Percentiles rank a stretch among this genome's conserved stretches.
Evolutionary conservation across 2,797 vertebrate species (phyloP).

Genomic region (Liparis tanakae): DNA sequence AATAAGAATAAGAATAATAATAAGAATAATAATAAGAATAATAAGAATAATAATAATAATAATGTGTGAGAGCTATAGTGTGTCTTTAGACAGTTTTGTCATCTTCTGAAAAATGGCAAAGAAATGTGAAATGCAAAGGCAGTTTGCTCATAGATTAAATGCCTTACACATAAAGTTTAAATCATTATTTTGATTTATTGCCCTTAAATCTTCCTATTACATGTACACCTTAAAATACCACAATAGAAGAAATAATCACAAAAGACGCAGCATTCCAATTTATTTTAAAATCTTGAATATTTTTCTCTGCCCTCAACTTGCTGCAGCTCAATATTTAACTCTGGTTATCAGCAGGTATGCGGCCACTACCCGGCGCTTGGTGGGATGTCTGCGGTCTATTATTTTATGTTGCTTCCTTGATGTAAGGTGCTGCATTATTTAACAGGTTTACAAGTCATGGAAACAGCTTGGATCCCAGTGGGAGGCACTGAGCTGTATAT

Average conservation of each 20-base stretch:
- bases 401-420: constrained; percentile 75
- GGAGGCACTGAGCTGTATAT: constrained; percentile 78
- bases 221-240: background rate
- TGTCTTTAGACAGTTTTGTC: background rate
- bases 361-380: constrained; percentile 26
- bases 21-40: too few relatives aligned
- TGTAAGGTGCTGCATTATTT: constrained; percentile 83
- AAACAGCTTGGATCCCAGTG: constrained; percentile 83
- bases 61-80: background rate
- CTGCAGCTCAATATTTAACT: constrained; percentile 24
- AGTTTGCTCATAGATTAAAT: background rate
- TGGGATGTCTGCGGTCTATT: constrained; percentile 59
- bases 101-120: constrained; percentile 2
- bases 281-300: constrained; percentile 3
- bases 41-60: too few relatives aligned
- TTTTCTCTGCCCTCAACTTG: background rate
- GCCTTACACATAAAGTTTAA: background rate
- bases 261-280: background rate
- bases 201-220: background rate
- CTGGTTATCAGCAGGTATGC: constrained; percentile 8
- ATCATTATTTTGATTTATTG: background rate
- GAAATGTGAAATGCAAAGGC: too few relatives aligned
- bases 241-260: background rate
- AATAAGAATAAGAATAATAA: too few relatives aligned
- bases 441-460: constrained; percentile 87